Evolutionary conservation across 2,888 invertebrate species (phyloP).

Genomic region (Julus scanicus): DNA sequence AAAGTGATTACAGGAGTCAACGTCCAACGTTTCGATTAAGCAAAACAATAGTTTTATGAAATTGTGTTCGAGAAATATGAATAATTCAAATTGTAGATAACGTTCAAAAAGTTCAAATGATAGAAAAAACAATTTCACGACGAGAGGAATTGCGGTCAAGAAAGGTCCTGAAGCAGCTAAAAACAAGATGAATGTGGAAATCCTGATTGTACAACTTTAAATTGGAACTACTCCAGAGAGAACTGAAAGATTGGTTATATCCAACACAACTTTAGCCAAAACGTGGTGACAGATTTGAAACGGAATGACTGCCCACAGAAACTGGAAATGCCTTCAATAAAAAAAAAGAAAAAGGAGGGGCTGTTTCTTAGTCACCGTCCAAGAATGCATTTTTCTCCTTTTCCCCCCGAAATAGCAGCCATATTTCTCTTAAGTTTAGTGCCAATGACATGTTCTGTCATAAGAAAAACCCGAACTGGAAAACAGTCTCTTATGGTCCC

Average conservation of each 20-base stretch:
- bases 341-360: neutral
- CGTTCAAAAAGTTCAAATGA: too few relatives aligned
- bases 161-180: neutral
- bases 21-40: neutral
- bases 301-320: neutral
- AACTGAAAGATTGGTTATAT: neutral
- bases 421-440: slow-evolving; percentile 2
- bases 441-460: slow-evolving; percentile 1
- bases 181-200: neutral
- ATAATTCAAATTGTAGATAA: too few relatives aligned
- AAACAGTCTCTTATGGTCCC: neutral
- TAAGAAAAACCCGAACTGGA: neutral
- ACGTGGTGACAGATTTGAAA: neutral
- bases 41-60: neutral
- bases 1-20: neutral
- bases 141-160: too few relatives aligned
- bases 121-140: too few relatives aligned
- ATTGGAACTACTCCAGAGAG: neutral
- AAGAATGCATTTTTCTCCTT: slow-evolving; percentile 12
- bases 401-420: slow-evolving; percentile 9
- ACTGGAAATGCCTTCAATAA: neutral
- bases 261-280: neutral
- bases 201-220: too few relatives aligned
- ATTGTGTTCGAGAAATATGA: too few relatives aligned
- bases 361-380: slow-evolving; percentile 7